A percentile compares a stretch with the other conserved stretches of the same genome.
phyloP scores from a whole-genome alignment of 2,113 vertebrate genomes.

The Hypocryptadius cinnamomeus region DNA sequence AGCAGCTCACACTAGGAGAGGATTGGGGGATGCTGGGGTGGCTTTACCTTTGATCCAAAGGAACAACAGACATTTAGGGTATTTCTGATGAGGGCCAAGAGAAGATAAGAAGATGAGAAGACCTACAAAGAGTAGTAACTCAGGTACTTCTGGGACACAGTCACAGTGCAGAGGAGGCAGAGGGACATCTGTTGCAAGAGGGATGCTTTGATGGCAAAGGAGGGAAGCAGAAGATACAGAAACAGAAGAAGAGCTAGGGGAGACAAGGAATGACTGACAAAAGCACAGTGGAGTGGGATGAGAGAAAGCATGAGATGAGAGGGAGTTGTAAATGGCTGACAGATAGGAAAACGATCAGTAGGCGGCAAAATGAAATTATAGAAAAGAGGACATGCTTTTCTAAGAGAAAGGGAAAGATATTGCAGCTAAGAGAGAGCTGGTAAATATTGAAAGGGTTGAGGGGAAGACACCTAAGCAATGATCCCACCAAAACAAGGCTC shows the following conservation, averaged over 20 bases:
- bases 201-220: not conserved
- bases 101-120: not conserved
- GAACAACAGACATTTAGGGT: not conserved
- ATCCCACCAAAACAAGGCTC: not conserved
- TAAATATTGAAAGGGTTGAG: not conserved
- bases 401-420: not conserved
- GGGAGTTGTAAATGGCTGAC: constrained; percentile 21
- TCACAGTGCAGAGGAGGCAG: not conserved
- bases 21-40: not conserved
- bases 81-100: not conserved
- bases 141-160: not conserved
- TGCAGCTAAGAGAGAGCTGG: not conserved
- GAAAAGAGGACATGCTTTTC: constrained; percentile 2
- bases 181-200: not conserved
- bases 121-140: not conserved
- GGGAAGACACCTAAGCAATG: not conserved
- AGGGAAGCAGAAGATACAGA: not conserved
- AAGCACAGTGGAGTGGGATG: constrained; percentile 17
- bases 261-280: constrained; percentile 25
- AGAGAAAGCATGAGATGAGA: constrained; percentile 23
- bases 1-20: not conserved
- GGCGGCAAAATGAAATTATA: constrained; percentile 29
- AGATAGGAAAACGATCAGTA: constrained; percentile 9
- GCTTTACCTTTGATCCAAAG: not conserved
- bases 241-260: not conserved